Percentiles rank a stretch among this genome's conserved stretches.
These are phyloP conservation scores for Uloborus diversus DNA, from an alignment of 1,140 invertebrate species.

Conservation along the genomic window DNA sequence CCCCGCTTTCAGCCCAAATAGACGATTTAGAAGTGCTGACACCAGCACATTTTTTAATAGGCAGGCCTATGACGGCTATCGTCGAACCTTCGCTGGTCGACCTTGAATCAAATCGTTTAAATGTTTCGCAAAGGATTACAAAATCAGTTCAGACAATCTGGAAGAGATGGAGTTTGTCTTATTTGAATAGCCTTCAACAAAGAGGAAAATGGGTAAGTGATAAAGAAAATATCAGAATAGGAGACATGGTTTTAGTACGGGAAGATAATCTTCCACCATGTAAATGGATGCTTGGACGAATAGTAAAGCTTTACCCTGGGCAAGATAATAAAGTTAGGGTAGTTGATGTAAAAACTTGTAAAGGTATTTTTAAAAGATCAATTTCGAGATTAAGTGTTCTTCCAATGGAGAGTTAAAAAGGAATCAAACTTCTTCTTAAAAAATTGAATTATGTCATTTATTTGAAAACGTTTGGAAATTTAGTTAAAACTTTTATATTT, in stretches of 20 bases:
- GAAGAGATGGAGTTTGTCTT: slow-evolving; percentile 37
- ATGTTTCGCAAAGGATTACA: slow-evolving; percentile 16
- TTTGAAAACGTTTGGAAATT: too few species aligned
- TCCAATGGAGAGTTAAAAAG: too few species aligned
- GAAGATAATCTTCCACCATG: background rate
- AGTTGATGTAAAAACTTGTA: background rate
- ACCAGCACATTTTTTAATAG: slow-evolving; percentile 59
- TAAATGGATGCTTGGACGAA: background rate
- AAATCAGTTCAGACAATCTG: slow-evolving; percentile 27
- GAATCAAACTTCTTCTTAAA: too few species aligned
- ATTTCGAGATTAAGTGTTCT: slow-evolving; percentile 39
- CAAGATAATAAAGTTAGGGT: slow-evolving; percentile 1
- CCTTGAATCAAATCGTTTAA: background rate
- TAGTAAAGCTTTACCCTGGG: background rate
- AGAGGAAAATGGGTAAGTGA: background rate
- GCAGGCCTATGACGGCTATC: background rate
- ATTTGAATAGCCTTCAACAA: slow-evolving; percentile 40
- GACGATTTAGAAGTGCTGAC: slow-evolving; percentile 61
- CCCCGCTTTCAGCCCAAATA: slow-evolving; percentile 60
- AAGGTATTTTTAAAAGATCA: background rate
- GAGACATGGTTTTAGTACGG: slow-evolving; percentile 3
- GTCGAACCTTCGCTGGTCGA: background rate
- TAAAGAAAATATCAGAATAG: slow-evolving; percentile 16
- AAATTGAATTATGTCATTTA: too few species aligned
- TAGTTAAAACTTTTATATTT: too few species aligned